Evolutionary conservation across 2,797 vertebrate species (phyloP).

Genomic region (Propithecus deckenii): DNA sequence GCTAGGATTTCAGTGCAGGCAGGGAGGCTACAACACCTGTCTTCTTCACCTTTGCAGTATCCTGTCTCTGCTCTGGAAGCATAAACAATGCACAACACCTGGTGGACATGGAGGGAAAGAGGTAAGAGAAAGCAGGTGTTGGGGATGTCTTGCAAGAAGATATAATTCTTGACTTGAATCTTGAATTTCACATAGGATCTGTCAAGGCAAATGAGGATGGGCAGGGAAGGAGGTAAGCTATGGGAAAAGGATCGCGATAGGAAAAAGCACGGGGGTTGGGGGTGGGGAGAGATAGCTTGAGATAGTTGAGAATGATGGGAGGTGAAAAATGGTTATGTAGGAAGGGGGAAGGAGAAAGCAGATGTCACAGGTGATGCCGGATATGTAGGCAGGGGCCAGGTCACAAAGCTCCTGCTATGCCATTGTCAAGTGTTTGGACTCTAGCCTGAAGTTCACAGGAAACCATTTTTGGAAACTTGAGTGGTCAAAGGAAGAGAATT

Average conservation of each 20-base stretch:
- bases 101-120: background rate
- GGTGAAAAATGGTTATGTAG: background rate
- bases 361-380: background rate
- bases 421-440: background rate
- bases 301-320: background rate
- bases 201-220: background rate
- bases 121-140: background rate
- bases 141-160: background rate
- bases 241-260: background rate
- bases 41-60: background rate
- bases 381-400: background rate
- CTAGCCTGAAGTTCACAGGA: background rate
- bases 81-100: background rate
- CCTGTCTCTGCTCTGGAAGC: background rate
- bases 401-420: background rate
- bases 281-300: background rate
- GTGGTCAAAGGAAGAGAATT: background rate
- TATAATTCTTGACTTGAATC: background rate
- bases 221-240: background rate
- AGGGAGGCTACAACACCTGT: background rate
- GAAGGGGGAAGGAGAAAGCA: background rate
- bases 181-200: background rate
- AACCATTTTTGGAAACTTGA: background rate
- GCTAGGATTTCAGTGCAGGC: background rate
- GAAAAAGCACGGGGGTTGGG: background rate